These are phyloP conservation scores for Melanostigma gelatinosum DNA, from an alignment of 2,113 vertebrate genomes.

Conservation along the genomic window DNA sequence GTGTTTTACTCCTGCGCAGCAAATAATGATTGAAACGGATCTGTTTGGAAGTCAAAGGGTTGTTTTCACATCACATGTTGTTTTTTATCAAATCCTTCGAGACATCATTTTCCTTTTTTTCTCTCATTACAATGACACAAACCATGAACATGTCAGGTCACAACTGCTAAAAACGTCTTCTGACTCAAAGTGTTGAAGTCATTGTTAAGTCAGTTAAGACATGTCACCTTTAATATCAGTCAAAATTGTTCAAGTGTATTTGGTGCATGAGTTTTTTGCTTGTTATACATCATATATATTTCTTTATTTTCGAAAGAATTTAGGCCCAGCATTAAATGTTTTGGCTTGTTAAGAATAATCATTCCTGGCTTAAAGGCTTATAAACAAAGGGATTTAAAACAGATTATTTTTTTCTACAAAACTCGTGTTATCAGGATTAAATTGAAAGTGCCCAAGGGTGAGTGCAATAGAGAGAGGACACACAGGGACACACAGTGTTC, in stretches of 20 bases:
- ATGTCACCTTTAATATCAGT: conserved; percentile 41
- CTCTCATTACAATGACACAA: neutral
- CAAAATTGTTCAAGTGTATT: conserved; percentile 38
- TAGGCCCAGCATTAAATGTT: conserved; percentile 30
- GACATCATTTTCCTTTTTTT: neutral
- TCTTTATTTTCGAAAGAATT: conserved; percentile 22
- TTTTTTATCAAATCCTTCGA: neutral
- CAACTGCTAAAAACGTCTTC: conserved; percentile 9
- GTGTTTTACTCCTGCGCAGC: neutral
- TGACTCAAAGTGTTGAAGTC: conserved; percentile 33
- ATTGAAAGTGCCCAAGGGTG: conserved; percentile 36
- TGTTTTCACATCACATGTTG: neutral
- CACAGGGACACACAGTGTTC: conserved; percentile 17
- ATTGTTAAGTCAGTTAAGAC: conserved; percentile 27
- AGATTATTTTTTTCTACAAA: conserved; percentile 47
- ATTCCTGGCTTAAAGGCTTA: conserved; percentile 57
- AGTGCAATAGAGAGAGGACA: conserved; percentile 31
- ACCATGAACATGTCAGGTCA: neutral
- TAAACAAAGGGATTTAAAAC: conserved; percentile 60
- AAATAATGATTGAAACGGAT: conserved; percentile 9
- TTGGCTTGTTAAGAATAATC: conserved; percentile 45
- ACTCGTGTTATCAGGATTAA: conserved; percentile 56
- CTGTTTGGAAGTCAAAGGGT: conserved; percentile 10
- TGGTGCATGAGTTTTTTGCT: conserved; percentile 39
- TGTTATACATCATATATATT: conserved; percentile 27